Evolutionary conservation across 2,113 vertebrate genomes (phyloP).

Genomic region (Hucho hucho): DNA sequence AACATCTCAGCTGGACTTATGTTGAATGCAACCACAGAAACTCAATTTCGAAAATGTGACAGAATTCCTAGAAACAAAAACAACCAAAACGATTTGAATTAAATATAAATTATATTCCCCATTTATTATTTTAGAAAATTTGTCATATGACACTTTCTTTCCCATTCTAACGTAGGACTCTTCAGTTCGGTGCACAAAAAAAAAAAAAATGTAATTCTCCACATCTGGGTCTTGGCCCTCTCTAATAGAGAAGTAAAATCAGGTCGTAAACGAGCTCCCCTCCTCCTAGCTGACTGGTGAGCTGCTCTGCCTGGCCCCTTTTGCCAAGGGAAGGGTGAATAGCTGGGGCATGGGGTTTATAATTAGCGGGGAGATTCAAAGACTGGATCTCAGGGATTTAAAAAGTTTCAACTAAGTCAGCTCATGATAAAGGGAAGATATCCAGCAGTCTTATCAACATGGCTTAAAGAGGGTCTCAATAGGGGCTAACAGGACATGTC

Average conservation of each 20-base stretch:
- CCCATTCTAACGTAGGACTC: neutral
- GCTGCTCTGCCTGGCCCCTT: neutral
- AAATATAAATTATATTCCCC: neutral
- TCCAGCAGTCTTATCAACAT: slow-evolving; percentile 5
- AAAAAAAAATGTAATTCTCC: neutral
- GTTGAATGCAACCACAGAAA: neutral
- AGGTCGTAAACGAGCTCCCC: neutral
- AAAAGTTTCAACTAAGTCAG: neutral
- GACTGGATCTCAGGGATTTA: neutral
- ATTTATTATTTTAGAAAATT: neutral
- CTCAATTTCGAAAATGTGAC: too few relatives aligned
- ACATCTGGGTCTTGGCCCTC: slow-evolving; percentile 22
- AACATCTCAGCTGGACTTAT: neutral
- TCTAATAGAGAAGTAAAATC: slow-evolving; percentile 24
- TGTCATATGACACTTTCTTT: neutral
- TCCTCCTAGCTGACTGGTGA: neutral
- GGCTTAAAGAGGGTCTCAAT: neutral
- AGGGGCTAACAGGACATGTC: neutral
- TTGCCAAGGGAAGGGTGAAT: neutral
- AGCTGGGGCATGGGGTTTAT: neutral
- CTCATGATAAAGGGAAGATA: slow-evolving; percentile 8
- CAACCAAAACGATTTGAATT: neutral
- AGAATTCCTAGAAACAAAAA: neutral
- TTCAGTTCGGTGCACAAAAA: neutral
- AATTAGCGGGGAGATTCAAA: slow-evolving; percentile 32